Evolutionary conservation across 2,888 invertebrate species (phyloP).

Genomic region (Sphaerophoria taeniata): DNA sequence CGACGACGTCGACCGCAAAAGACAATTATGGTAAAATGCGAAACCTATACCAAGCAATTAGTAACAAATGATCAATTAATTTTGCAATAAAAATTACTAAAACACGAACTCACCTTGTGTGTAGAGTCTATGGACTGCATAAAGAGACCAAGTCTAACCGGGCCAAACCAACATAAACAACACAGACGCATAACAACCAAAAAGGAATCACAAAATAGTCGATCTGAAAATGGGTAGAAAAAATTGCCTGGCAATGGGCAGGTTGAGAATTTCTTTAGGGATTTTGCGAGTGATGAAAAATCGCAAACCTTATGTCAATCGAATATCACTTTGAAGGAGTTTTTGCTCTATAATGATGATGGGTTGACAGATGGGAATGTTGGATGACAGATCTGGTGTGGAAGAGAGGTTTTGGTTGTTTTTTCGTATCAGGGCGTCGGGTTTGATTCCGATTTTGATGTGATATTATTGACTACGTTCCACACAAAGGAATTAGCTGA

Average conservation of each 20-base stretch:
- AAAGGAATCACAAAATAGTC: constrained; percentile 48
- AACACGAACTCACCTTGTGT: constrained; percentile 62
- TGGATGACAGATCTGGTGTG: constrained; percentile 12
- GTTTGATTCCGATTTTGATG: not conserved
- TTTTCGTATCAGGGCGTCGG: not conserved
- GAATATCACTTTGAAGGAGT: constrained; percentile 3
- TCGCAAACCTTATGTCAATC: constrained; percentile 37
- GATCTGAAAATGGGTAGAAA: constrained; percentile 52
- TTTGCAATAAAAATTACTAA: constrained; percentile 79
- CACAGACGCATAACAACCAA: not conserved
- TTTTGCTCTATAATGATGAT: not conserved
- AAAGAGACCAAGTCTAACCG: not conserved
- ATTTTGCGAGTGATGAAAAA: constrained; percentile 40
- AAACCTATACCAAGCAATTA: constrained; percentile 81
- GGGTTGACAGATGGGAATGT: constrained; percentile 35
- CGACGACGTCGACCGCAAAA: constrained; percentile 37
- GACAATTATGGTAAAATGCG: constrained; percentile 76
- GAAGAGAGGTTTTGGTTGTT: not conserved
- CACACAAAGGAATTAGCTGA: not conserved
- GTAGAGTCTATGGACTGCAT: not conserved
- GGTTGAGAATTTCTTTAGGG: constrained; percentile 15
- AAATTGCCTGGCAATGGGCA: constrained; percentile 32
- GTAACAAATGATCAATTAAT: constrained; percentile 82
- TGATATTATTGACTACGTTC: not conserved
- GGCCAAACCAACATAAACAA: not conserved